These are phyloP conservation scores for Podarcis muralis DNA, from an alignment of 2,113 vertebrate species.

Conservation along the genomic window DNA sequence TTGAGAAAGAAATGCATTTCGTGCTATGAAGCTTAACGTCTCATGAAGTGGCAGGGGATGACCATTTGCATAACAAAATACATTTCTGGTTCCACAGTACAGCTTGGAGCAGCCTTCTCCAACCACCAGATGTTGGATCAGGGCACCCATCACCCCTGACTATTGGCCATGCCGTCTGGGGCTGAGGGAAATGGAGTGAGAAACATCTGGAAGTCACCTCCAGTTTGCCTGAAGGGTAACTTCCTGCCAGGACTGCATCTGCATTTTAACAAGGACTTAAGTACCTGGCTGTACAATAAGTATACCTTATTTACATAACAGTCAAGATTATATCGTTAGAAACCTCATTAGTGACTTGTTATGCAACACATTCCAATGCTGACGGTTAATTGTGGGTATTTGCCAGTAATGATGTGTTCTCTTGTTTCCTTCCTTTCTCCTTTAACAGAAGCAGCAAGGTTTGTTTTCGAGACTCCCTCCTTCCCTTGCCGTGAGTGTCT, in stretches of 20 bases:
- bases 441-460: not conserved
- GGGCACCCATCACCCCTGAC: no score
- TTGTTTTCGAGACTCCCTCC: not conserved
- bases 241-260: not conserved
- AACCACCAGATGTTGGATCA: no score
- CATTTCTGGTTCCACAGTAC: not conserved
- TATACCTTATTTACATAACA: not conserved
- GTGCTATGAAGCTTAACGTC: not conserved
- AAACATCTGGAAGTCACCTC: not conserved
- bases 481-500: not conserved
- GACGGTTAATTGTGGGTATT: not conserved
- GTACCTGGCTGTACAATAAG: not conserved
- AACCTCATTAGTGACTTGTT: not conserved
- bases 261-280: slow-evolving; percentile 5
- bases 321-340: not conserved
- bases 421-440: not conserved
- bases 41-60: not conserved
- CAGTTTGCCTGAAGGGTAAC: not conserved
- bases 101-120: not conserved
- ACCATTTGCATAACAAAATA: not conserved
- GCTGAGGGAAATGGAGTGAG: no score
- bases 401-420: not conserved
- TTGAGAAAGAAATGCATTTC: not conserved
- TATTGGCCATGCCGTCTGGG: no score
- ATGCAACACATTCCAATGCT: not conserved